These are phyloP conservation scores for Atherinosoma microstoma DNA, from an alignment of 2,797 vertebrate genomes.

Conservation along the genomic window DNA sequence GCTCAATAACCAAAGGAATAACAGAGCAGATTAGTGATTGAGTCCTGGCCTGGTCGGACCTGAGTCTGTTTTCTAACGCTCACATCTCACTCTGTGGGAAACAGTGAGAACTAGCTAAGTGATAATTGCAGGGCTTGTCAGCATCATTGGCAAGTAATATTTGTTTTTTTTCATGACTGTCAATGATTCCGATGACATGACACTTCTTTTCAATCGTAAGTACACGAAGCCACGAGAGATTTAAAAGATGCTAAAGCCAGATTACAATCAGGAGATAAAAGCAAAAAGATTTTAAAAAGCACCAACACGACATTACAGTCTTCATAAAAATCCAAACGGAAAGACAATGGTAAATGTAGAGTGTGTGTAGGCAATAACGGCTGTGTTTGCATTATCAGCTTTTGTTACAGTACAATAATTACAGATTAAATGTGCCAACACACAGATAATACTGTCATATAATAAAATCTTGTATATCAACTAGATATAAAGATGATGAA, in stretches of 20 bases:
- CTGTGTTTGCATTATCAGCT: neutral
- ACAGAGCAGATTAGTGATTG: neutral
- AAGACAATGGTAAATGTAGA: neutral
- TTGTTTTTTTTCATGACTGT: slow-evolving; percentile 23
- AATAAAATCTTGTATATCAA: no score
- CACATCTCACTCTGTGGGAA: slow-evolving; percentile 20
- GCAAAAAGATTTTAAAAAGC: neutral
- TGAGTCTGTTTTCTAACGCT: slow-evolving; percentile 28
- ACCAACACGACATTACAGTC: neutral
- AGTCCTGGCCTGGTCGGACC: slow-evolving; percentile 13
- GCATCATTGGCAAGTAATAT: slow-evolving; percentile 24
- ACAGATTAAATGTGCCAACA: neutral
- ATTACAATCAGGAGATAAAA: neutral
- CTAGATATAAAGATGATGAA: no score
- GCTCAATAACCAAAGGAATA: neutral
- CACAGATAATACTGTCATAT: no score
- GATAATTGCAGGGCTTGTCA: slow-evolving; percentile 42
- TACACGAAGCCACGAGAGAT: slow-evolving; percentile 2
- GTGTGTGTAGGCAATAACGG: neutral
- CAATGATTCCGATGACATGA: slow-evolving; percentile 24
- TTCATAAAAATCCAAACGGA: neutral
- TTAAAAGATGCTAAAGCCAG: slow-evolving; percentile 2
- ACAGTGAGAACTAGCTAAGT: slow-evolving; percentile 30
- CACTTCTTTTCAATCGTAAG: slow-evolving; percentile 18
- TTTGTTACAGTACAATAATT: neutral